Evolutionary conservation across 2,797 vertebrate species (phyloP).

Genomic region (Pipistrellus nathusii): DNA sequence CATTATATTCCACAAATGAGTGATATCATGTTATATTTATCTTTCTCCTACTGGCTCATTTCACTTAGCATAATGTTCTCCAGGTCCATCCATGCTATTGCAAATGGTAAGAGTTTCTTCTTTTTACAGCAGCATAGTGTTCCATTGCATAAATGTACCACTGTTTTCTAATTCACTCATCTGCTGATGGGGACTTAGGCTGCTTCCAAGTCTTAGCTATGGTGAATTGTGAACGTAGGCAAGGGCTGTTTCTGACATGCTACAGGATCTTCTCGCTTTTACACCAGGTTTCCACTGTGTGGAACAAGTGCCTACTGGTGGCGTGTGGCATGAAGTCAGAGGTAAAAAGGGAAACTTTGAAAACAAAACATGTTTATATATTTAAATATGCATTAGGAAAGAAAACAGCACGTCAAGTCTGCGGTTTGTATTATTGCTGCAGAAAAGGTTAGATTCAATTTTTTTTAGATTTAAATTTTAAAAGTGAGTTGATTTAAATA

Average conservation of each 20-base stretch:
- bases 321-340: neutral
- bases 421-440: neutral
- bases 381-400: neutral
- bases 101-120: no score
- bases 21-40: no score
- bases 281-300: neutral
- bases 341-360: neutral
- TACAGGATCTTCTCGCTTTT: neutral
- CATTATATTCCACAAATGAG: no score
- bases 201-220: no score
- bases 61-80: no score
- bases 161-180: no score
- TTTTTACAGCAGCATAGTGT: no score
- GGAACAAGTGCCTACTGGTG: neutral
- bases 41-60: no score
- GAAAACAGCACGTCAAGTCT: neutral
- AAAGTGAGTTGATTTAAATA: neutral
- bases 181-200: no score
- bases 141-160: no score
- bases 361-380: neutral
- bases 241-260: neutral
- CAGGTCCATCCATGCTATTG: no score
- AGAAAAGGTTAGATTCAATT: constrained; percentile 29
- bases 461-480: neutral
- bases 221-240: neutral